Evolutionary conservation across 2,797 vertebrate species (phyloP), one percentile per base, ranked within the genome.

Genomic region (Orientallactaga sibirica): DNA sequence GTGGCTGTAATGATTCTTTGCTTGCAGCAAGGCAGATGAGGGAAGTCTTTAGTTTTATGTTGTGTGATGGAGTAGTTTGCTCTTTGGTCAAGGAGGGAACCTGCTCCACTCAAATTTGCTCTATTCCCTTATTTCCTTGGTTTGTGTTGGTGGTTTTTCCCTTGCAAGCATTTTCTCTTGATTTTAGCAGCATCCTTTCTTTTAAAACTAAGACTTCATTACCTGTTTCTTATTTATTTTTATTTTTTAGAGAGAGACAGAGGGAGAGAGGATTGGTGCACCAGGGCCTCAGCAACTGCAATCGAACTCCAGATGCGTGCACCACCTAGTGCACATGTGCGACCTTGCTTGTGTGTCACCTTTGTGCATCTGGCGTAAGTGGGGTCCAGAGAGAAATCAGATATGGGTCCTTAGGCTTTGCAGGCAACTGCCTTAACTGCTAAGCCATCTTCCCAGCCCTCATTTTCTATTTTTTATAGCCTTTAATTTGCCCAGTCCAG

Each of bases 201-300:
- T 97, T 95, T 90, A 93, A 95, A 83, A 76, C 82, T 88, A 91
- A 92, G 62, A 76, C 67, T 12, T 94, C 55, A 86, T 92, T 94
- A 96, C 62, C 83, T 93, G 1, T 48, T 48, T 48, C 48, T 48
- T 48, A 48, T 48, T 48, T 48, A n/a, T n/a, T 48, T 48, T 48
- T 58, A 81, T 48, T 48, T 48, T 48, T 48, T 48, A 48, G 48
- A 7, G 48, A 48, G 48, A 48, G 48, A 48, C 48, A 48, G 48
- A 48, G 48, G 48, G 48, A 48, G 48, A 48, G 48, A 9, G 48
- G 48, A 48, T 48, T 48, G 48, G 48, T 48, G 48, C 48, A 48
- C 48, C 48, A 48, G 48, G 48, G 48, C 48, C 48, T 48, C 48
- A 48, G 48, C 48, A 7, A 48, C 48, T 48, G 48, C 48, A 48